A percentile compares a stretch with the other conserved stretches of the same genome.
These are phyloP conservation scores for Ophioderma brevispina DNA, from an alignment of 35 echinoderm and acorn worm genomes.

Conservation along the genomic window DNA sequence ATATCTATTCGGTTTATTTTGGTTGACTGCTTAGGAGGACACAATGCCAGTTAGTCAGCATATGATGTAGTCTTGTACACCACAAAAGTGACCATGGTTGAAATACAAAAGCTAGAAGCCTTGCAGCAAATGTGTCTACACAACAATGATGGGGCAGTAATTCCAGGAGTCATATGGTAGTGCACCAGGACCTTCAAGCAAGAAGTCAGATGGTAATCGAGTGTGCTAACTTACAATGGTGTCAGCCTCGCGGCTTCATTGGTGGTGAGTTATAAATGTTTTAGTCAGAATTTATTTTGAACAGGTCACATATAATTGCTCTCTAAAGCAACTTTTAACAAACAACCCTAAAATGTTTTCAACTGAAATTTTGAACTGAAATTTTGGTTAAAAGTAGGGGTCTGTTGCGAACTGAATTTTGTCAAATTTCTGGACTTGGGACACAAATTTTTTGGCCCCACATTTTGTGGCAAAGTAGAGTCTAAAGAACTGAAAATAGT, in stretches of 20 bases:
- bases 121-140: not conserved
- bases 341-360: too few relatives aligned
- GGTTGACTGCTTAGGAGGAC: constrained; percentile 85
- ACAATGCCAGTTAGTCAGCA: constrained; percentile 91
- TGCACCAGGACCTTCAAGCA: not conserved
- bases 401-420: too few relatives aligned
- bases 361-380: too few relatives aligned
- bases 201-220: not conserved
- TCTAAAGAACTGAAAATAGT: too few relatives aligned
- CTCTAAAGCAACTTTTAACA: too few relatives aligned
- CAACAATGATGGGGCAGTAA: not conserved
- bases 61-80: constrained; percentile 92
- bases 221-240: constrained; percentile 89
- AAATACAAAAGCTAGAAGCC: constrained; percentile 61
- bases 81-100: constrained; percentile 58
- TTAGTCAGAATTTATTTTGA: too few relatives aligned
- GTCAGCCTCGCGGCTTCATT: constrained; percentile 59
- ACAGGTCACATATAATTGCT: too few relatives aligned
- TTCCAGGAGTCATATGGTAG: not conserved
- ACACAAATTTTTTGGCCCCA: too few relatives aligned
- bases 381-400: too few relatives aligned
- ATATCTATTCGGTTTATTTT: too few relatives aligned
- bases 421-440: too few relatives aligned
- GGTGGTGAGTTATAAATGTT: constrained; percentile 68
- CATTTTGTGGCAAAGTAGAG: too few relatives aligned